These are phyloP conservation scores for Falco berigora DNA, from an alignment of 2,797 vertebrate genomes.

Conservation along the genomic window DNA sequence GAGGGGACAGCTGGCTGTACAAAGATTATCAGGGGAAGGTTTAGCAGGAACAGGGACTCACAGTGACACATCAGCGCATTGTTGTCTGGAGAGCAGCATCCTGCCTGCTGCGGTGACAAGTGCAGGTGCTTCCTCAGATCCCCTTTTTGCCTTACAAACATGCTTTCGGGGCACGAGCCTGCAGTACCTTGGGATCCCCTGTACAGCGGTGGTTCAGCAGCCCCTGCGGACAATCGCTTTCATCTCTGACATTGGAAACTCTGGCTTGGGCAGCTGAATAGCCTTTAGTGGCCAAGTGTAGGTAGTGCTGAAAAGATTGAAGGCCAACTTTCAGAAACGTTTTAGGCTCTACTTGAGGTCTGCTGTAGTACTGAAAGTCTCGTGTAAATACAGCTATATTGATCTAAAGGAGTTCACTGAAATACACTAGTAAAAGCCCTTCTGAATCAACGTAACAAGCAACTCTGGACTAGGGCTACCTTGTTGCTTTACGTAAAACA, in stretches of 20 bases:
- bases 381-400: neutral
- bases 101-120: neutral
- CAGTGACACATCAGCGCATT: neutral
- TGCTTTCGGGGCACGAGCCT: accelerated
- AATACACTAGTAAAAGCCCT: neutral
- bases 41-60: neutral
- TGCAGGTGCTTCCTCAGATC: constrained; percentile 24
- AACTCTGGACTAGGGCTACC: neutral
- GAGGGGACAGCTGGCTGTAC: neutral
- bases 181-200: neutral
- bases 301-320: neutral
- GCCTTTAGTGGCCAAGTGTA: neutral
- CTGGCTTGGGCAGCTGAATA: neutral
- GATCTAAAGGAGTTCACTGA: neutral
- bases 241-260: neutral
- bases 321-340: neutral
- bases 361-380: neutral
- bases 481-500: neutral
- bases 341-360: neutral
- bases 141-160: neutral
- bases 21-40: neutral
- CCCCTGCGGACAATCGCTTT: accelerated
- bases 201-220: neutral
- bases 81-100: neutral
- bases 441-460: neutral